phyloP scores from a whole-genome alignment of 2,888 invertebrate genomes.

The Augiades crinisus region DNA sequence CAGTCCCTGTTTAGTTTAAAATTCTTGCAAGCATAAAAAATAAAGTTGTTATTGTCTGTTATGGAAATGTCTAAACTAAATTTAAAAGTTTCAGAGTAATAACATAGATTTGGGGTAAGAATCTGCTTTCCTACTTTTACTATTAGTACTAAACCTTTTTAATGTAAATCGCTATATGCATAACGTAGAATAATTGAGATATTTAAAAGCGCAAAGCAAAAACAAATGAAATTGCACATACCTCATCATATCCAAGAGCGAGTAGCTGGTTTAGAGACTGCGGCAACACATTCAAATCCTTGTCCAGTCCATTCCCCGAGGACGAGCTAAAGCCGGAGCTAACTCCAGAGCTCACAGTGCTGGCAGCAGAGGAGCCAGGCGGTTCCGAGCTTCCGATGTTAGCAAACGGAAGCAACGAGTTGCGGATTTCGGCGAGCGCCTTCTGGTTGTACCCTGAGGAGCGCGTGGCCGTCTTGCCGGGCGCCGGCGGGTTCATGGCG shows the following conservation, averaged over 20 bases:
- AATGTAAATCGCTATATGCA: no score
- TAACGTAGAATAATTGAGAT: no score
- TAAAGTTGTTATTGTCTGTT: no score
- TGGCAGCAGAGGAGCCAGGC: slow-evolving; percentile 87
- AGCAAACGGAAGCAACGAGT: slow-evolving; percentile 90
- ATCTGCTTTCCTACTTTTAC: no score
- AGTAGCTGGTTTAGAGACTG: slow-evolving; percentile 85
- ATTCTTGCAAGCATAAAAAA: no score
- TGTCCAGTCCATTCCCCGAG: slow-evolving; percentile 81
- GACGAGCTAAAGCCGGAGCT: slow-evolving; percentile 83
- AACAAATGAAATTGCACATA: slow-evolving; percentile 48
- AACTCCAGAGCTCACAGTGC: slow-evolving; percentile 84
- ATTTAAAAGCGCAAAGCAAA: no score
- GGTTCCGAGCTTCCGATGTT: slow-evolving; percentile 83
- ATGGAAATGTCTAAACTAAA: no score
- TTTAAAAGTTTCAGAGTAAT: no score
- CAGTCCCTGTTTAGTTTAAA: no score
- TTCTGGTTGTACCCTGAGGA: slow-evolving; percentile 92
- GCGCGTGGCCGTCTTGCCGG: slow-evolving; percentile 84
- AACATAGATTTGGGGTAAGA: no score
- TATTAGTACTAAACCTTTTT: no score
- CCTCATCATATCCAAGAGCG: slow-evolving; percentile 89
- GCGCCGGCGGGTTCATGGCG: slow-evolving; percentile 84
- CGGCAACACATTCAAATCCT: slow-evolving; percentile 83
- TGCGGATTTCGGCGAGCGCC: slow-evolving; percentile 92